Base-by-base conservation (phyloP, 2,113 vertebrate genomes). In the Suncus etruscus region DNA sequence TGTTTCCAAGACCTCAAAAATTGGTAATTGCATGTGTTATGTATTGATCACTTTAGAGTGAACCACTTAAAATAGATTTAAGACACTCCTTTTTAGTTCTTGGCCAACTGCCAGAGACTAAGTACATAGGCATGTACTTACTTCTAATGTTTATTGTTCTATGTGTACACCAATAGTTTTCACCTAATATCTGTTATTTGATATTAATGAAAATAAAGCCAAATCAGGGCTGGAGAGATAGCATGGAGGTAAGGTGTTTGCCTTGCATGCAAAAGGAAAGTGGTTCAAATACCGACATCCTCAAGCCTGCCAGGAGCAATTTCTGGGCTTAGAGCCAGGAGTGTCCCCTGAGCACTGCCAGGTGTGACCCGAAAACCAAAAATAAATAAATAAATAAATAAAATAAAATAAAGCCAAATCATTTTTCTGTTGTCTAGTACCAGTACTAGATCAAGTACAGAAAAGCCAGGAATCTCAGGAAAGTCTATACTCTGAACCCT, bases 1-100 rank as follows among this genome's bases (percentile, higher is more conserved):
- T 79, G 75, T 75, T 87, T 92, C 86, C 22, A 76, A 32, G 51
- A n/a, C 27, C 24, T 78, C 78, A 84, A 16, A 88, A 90, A 48
- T 32, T 45, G 74, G 72, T 54, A 32, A 2, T 77, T 83, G 54
- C 82, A n/a, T 32, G 14, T 6, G 3, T 2, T 39, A 1, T 51
- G 6, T 69, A 22, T 77, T 69, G 80, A 31, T 61, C 50, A 27
- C 78, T 68, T 65, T 18, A 45, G 4, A 39, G 12, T 54, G 12
- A 16, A 14, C 54, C 54, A 54, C 54, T 54, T 54, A 54, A 39
- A 45, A 12, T 24, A 48, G 16, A 76, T 39, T 48, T 65, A 81
- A 87, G 51, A 27, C 51, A 4, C 45, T 32, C 10, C 45, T 63
- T 89, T 86, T 91, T 68, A 61, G n/a, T 61, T 15, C 31, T 8